Percentiles rank a stretch among this genome's conserved stretches.
These are phyloP conservation scores for Limenitis camilla DNA, from an alignment of 2,888 invertebrate genomes.

Conservation along the genomic window DNA sequence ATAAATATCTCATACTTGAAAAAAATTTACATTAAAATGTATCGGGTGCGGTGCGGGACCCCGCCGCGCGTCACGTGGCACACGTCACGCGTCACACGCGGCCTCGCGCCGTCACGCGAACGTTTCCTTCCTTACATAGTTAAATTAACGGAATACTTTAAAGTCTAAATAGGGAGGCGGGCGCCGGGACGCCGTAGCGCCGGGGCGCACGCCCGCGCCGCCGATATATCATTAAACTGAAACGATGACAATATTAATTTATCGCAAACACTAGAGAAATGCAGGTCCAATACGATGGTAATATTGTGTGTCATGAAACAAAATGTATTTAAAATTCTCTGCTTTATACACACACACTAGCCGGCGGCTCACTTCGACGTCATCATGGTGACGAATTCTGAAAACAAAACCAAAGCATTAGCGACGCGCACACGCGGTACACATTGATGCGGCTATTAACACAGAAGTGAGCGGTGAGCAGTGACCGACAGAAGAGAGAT, in stretches of 20 bases:
- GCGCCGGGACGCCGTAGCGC: not conserved
- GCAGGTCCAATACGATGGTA: slow-evolving; percentile 76
- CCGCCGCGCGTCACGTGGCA: slow-evolving; percentile 26
- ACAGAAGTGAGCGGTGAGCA: slow-evolving; percentile 34
- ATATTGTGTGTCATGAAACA: slow-evolving; percentile 76
- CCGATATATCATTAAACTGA: slow-evolving; percentile 59
- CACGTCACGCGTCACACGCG: slow-evolving; percentile 41
- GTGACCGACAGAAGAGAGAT: slow-evolving; percentile 53
- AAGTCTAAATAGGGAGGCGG: slow-evolving; percentile 60
- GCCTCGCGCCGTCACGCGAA: slow-evolving; percentile 45
- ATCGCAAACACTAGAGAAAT: slow-evolving; percentile 77
- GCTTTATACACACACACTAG: slow-evolving; percentile 76
- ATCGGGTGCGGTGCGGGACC: slow-evolving; percentile 53
- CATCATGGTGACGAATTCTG: slow-evolving; percentile 99
- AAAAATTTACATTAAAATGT: slow-evolving; percentile 71
- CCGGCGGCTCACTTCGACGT: slow-evolving; percentile 96
- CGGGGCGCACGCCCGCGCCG: slow-evolving; percentile 25
- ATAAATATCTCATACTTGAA: slow-evolving; percentile 73
- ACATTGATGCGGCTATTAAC: slow-evolving; percentile 32
- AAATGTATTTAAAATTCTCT: slow-evolving; percentile 78
- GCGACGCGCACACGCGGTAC: slow-evolving; percentile 23
- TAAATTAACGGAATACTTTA: slow-evolving; percentile 74
- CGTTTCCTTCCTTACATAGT: slow-evolving; percentile 63
- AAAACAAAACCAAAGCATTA: slow-evolving; percentile 59
- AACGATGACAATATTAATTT: slow-evolving; percentile 73